phyloP scores from a whole-genome alignment of 2,113 vertebrate species.

The Irena cyanogastra region DNA sequence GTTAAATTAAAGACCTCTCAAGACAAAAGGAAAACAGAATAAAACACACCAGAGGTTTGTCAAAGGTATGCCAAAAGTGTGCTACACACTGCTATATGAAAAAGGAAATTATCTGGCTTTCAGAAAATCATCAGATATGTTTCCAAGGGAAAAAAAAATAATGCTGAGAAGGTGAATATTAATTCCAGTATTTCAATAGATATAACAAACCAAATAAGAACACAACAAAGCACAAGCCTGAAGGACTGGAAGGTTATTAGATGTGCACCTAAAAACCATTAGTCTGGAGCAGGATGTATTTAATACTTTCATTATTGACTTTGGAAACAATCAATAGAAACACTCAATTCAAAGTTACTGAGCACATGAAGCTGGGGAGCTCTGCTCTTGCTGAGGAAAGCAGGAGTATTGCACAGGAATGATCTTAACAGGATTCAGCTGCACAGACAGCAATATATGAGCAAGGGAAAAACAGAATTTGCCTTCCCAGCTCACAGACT shows the following conservation, averaged over 20 bases:
- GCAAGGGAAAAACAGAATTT: background rate
- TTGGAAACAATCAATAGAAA: background rate
- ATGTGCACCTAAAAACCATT: background rate
- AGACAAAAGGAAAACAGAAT: background rate
- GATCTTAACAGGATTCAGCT: background rate
- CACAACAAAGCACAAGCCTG: background rate
- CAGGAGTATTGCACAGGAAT: background rate
- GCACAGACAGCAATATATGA: background rate
- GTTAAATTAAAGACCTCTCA: background rate
- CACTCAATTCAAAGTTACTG: background rate
- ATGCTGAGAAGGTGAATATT: background rate
- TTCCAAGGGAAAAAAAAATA: background rate
- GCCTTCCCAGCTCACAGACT: background rate
- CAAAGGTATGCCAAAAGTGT: background rate
- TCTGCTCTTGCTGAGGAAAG: background rate
- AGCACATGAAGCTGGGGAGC: fast-evolving
- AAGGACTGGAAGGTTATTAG: background rate
- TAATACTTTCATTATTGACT: background rate
- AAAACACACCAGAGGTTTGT: background rate
- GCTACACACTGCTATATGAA: background rate
- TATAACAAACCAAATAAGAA: background rate
- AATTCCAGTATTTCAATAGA: background rate
- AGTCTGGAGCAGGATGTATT: background rate
- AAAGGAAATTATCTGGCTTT: background rate
- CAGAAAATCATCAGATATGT: background rate